Percentiles rank a stretch among this genome's conserved stretches.
Evolutionary conservation across 2,797 vertebrate species (phyloP).

Genomic region (Chiropotes sagulatus): DNA sequence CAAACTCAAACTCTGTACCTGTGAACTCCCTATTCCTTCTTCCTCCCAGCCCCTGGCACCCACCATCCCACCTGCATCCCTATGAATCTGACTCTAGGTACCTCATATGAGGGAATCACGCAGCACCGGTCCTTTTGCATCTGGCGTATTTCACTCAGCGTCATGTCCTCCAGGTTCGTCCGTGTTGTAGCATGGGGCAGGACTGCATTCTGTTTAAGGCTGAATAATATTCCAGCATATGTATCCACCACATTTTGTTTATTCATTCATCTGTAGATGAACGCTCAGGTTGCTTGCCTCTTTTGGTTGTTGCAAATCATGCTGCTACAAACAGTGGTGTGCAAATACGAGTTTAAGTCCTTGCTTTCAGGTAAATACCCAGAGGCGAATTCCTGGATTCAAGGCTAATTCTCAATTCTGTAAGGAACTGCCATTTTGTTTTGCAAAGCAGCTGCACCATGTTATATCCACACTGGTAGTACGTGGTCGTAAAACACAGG

Average conservation of each 20-base stretch:
- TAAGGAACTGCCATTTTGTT: not conserved
- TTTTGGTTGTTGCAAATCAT: not conserved
- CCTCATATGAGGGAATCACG: not conserved
- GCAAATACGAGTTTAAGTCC: not conserved
- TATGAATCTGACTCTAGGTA: not conserved
- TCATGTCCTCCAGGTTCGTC: not conserved
- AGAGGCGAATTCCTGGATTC: not conserved
- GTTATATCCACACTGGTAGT: not conserved
- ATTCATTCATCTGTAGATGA: not conserved
- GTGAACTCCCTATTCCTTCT: fast-evolving
- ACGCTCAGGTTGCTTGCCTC: not conserved
- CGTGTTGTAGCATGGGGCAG: fast-evolving
- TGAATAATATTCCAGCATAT: not conserved
- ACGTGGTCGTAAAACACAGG: not conserved
- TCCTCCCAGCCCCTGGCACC: not conserved
- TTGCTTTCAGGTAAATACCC: no score
- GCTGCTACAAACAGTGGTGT: not conserved
- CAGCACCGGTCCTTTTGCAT: not conserved
- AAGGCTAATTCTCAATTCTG: not conserved
- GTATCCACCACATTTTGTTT: not conserved
- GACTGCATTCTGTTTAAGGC: not conserved
- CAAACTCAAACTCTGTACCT: not conserved
- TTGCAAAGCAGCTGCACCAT: not conserved
- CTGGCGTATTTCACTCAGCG: not conserved
- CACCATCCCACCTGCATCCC: not conserved